Conservation (phyloP, 1,140 invertebrate species). For the Cephus cinctus region DNA sequence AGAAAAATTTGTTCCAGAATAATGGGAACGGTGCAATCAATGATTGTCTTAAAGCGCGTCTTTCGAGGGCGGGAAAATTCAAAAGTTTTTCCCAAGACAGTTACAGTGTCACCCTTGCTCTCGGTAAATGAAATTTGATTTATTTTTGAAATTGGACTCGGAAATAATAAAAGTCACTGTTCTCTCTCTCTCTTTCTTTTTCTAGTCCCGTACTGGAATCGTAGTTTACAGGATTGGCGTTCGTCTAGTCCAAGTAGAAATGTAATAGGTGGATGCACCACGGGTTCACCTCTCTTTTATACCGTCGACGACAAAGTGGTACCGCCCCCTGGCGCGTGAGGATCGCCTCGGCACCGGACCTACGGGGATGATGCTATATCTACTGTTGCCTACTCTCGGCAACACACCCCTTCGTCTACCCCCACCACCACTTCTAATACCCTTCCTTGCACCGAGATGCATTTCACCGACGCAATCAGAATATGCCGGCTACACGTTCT, state of each 20-base stretch:
- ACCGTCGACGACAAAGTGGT: conserved; percentile 30
- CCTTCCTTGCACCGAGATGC: conserved; percentile 9
- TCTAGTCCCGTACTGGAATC: neutral
- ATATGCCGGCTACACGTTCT: too few species aligned
- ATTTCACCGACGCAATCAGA: too few species aligned
- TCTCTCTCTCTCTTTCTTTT: neutral
- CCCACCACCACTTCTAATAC: conserved; percentile 16
- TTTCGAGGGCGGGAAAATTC: too few species aligned
- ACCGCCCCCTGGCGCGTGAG: conserved; percentile 35
- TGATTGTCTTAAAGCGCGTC: too few species aligned
- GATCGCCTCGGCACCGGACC: conserved; percentile 26
- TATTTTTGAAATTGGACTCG: too few species aligned
- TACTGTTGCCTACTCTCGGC: conserved; percentile 23
- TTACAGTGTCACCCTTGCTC: too few species aligned
- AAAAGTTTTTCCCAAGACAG: too few species aligned
- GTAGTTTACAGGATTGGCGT: too few species aligned
- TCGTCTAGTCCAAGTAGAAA: conserved; percentile 31
- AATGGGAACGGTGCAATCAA: too few species aligned
- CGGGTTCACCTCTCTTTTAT: conserved; percentile 34
- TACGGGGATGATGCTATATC: conserved; percentile 25
- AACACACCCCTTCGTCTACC: conserved; percentile 18
- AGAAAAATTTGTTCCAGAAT: too few species aligned
- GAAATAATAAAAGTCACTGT: too few species aligned
- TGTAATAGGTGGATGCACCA: conserved; percentile 35
- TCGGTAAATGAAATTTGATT: too few species aligned